Evolutionary conservation across 2,113 vertebrate species (phyloP).

Genomic region (Oceanodroma tethys): DNA sequence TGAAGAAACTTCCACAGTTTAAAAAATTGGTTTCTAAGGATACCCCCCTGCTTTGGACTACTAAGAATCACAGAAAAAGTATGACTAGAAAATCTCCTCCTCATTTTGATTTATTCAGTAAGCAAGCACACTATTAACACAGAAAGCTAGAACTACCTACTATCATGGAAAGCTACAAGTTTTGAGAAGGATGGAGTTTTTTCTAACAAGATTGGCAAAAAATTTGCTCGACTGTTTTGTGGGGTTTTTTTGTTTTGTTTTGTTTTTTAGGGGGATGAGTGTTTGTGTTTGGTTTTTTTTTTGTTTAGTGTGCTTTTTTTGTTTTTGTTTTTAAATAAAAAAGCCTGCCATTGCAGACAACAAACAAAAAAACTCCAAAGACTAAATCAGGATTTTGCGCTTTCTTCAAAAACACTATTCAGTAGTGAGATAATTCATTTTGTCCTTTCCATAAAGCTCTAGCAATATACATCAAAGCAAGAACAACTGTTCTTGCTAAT

Average conservation of each 20-base stretch:
- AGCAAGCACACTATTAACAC: background rate
- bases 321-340: background rate
- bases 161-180: background rate
- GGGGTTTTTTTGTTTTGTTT: accelerated
- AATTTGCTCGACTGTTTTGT: background rate
- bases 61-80: background rate
- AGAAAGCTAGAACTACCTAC: background rate
- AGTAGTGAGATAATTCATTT: background rate
- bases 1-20: background rate
- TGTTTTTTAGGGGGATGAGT: background rate
- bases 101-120: background rate
- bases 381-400: background rate
- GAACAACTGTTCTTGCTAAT: background rate
- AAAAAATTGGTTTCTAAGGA: background rate
- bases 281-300: accelerated
- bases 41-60: background rate
- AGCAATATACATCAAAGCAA: background rate
- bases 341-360: background rate
- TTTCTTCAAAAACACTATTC: background rate
- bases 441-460: background rate
- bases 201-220: background rate
- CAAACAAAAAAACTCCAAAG: background rate
- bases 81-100: background rate
- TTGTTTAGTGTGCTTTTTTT: background rate
- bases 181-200: background rate